These are phyloP conservation scores for Alsophila aescularia DNA, from an alignment of 2,888 invertebrate genomes.

Conservation along the genomic window DNA sequence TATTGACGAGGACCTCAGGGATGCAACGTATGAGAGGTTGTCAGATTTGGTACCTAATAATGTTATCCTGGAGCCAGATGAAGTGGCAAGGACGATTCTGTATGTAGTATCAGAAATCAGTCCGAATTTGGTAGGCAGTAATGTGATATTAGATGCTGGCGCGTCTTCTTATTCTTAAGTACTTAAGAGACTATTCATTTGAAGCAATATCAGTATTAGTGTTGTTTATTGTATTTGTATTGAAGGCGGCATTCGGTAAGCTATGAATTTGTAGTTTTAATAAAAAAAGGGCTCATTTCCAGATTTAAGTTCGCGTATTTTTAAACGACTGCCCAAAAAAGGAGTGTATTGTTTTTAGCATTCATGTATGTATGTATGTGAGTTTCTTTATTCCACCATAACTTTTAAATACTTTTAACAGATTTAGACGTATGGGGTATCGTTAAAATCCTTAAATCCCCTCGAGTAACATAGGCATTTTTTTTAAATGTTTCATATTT, in stretches of 20 bases:
- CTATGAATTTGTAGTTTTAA: neutral
- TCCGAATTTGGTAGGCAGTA: conserved; percentile 59
- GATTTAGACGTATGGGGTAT: no score
- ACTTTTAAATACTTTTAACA: no score
- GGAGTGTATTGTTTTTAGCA: no score
- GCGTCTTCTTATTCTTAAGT: conserved; percentile 46
- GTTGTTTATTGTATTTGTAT: neutral
- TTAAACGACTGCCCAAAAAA: no score
- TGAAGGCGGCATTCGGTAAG: neutral
- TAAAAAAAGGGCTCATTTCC: neutral
- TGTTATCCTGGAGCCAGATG: conserved; percentile 61
- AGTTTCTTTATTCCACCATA: no score
- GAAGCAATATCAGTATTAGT: neutral
- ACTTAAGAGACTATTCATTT: no score
- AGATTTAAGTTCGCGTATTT: no score
- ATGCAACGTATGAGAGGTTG: conserved; percentile 50
- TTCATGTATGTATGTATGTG: no score
- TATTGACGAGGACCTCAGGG: conserved; percentile 54
- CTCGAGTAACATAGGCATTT: no score
- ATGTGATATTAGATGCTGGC: conserved; percentile 55
- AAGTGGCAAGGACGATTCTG: conserved; percentile 61
- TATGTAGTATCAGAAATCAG: conserved; percentile 59
- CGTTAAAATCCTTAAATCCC: no score
- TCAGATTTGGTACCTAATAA: conserved; percentile 52
- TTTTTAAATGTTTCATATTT: no score